phyloP scores from a whole-genome alignment of 2,888 invertebrate species.

The Heteromyza rotundicornis region DNA sequence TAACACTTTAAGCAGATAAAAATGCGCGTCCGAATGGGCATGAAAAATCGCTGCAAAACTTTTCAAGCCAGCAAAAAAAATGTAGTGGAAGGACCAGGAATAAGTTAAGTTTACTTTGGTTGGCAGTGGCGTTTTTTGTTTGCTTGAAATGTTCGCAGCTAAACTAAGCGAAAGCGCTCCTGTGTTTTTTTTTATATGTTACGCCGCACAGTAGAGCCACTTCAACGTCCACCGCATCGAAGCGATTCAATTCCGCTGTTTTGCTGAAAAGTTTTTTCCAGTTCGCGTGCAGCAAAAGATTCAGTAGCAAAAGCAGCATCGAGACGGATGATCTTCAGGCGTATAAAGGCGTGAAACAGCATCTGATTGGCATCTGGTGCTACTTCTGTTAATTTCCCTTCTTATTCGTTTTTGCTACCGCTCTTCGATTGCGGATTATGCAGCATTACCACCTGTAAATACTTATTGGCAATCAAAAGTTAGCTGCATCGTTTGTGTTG shows the following conservation, averaged over 20 bases:
- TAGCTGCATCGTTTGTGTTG: constrained; percentile 23
- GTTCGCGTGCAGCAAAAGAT: neutral
- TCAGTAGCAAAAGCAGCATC: neutral
- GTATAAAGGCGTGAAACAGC: constrained; percentile 3
- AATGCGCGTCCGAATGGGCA: constrained; percentile 24
- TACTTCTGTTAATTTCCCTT: too few relatives aligned
- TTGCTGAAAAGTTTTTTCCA: neutral
- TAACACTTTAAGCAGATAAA: constrained; percentile 32
- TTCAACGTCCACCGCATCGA: neutral
- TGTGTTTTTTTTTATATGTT: neutral
- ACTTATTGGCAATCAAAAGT: constrained; percentile 58
- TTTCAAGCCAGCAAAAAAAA: neutral
- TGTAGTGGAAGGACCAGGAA: too few relatives aligned
- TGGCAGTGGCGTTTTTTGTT: neutral
- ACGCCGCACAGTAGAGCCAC: neutral
- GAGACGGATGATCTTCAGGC: neutral
- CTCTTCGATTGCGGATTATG: constrained; percentile 36
- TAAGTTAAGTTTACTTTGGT: neutral
- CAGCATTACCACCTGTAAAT: constrained; percentile 58
- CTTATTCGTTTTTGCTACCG: too few relatives aligned
- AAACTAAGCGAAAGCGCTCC: too few relatives aligned
- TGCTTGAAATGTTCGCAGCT: neutral
- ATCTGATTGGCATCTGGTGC: constrained; percentile 18
- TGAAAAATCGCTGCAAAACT: constrained; percentile 16
- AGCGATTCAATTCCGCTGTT: neutral